Conservation (phyloP, 2,797 vertebrate genomes). For the Enteromius radiatus region DNA sequence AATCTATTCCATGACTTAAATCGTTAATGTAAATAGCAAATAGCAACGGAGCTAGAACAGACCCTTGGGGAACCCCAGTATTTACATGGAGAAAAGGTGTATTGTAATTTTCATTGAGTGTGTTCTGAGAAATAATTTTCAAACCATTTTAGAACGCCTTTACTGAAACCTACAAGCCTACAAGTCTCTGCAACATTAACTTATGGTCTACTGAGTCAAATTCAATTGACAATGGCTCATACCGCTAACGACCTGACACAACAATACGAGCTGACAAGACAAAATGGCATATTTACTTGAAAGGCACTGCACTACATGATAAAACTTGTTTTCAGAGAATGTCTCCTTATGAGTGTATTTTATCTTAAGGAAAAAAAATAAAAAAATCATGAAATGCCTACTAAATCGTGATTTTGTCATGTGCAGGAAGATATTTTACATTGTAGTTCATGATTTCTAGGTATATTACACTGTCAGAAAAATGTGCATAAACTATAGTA, state of each 20-base stretch:
- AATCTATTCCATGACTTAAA: not conserved
- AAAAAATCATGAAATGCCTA: too few relatives aligned
- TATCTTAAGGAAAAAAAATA: not conserved
- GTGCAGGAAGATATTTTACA: not conserved
- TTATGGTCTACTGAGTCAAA: too few relatives aligned
- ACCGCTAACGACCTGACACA: not conserved
- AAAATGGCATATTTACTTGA: not conserved
- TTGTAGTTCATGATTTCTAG: not conserved
- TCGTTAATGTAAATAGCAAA: not conserved
- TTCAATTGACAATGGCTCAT: too few relatives aligned
- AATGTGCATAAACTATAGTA: too few relatives aligned
- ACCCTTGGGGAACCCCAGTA: not conserved
- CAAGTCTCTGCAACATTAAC: too few relatives aligned
- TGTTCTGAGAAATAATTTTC: too few relatives aligned
- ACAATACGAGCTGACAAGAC: not conserved
- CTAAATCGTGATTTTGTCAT: too few relatives aligned
- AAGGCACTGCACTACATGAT: not conserved
- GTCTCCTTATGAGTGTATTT: not conserved
- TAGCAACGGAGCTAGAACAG: not conserved
- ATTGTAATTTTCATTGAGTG: too few relatives aligned
- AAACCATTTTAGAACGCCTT: too few relatives aligned
- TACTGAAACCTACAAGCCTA: too few relatives aligned
- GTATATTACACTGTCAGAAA: too few relatives aligned
- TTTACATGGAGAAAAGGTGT: too few relatives aligned
- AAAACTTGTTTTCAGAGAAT: not conserved